These are phyloP conservation scores for Hymenopus coronatus DNA, from an alignment of 2,888 invertebrate species.

Conservation along the genomic window DNA sequence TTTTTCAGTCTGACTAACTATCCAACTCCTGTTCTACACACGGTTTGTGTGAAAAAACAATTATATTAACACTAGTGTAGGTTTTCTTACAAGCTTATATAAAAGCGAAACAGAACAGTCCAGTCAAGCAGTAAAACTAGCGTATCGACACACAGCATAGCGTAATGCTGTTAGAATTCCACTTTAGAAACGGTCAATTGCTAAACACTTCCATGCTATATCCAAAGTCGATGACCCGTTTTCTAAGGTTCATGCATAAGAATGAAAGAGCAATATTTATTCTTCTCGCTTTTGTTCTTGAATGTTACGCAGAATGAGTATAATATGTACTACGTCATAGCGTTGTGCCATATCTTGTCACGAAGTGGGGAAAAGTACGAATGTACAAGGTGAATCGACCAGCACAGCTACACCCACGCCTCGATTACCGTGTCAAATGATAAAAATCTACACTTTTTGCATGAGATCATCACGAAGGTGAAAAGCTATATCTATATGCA, in stretches of 20 bases:
- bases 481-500: not conserved
- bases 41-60: no score
- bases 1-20: no score
- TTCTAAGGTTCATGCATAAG: not conserved
- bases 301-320: not conserved
- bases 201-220: not conserved
- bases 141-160: not conserved
- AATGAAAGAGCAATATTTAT: not conserved
- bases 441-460: not conserved
- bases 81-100: no score
- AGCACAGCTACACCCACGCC: not conserved
- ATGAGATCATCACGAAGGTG: not conserved
- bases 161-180: not conserved
- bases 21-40: no score
- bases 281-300: not conserved
- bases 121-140: no score
- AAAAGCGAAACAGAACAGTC: no score
- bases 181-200: not conserved
- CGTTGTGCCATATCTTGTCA: not conserved
- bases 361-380: not conserved
- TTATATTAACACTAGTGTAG: no score
- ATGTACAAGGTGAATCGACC: not conserved
- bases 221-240: not conserved
- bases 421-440: not conserved
- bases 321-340: not conserved